Evolutionary conservation across 2,797 vertebrate genomes (phyloP).

Genomic region (Hafferia zeledoni): DNA sequence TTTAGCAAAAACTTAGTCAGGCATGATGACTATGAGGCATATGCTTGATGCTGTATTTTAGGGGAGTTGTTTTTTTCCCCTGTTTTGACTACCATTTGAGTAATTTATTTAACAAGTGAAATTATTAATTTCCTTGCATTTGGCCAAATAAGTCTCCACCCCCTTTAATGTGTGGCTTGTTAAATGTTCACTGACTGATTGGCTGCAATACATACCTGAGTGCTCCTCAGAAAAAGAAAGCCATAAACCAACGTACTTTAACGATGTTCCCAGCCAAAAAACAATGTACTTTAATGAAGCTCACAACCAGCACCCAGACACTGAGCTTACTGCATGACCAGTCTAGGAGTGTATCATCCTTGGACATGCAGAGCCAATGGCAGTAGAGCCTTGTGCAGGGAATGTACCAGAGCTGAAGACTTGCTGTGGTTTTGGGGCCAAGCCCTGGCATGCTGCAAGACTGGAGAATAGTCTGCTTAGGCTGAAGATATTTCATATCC

Average conservation of each 20-base stretch:
- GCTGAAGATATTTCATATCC: background rate
- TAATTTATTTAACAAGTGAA: background rate
- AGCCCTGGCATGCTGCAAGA: background rate
- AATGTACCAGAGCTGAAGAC: background rate
- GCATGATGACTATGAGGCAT: background rate
- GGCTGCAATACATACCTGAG: background rate
- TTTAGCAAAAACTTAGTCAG: background rate
- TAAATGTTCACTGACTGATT: rapidly evolving
- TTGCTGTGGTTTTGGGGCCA: background rate
- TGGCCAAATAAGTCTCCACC: background rate
- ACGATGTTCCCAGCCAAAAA: background rate
- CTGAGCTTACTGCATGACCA: background rate
- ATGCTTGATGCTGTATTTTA: background rate
- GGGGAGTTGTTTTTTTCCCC: background rate
- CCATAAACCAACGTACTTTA: rapidly evolving
- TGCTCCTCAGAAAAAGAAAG: background rate
- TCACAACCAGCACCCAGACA: background rate
- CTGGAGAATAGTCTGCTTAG: background rate
- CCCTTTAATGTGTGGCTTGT: background rate
- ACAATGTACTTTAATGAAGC: rapidly evolving
- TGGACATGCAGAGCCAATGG: rapidly evolving
- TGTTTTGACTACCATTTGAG: background rate
- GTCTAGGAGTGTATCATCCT: background rate
- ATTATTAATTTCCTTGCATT: background rate
- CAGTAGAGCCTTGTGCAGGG: background rate